Evolutionary conservation across 2,797 vertebrate genomes (phyloP), one percentile per base, ranked within the genome.

Genomic region (Neosalanx taihuensis): DNA sequence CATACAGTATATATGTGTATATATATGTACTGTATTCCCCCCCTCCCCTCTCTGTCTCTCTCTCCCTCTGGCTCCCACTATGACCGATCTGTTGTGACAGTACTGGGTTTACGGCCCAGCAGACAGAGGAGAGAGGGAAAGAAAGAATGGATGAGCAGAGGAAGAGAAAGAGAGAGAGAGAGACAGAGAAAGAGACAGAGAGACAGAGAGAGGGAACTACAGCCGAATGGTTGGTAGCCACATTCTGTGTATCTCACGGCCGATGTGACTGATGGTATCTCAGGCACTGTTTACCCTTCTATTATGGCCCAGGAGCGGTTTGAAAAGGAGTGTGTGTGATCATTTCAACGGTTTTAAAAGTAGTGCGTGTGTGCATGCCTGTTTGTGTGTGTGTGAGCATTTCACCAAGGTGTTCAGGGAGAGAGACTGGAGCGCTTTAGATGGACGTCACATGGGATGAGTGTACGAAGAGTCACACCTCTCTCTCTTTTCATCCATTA

Each of bases 61-160:
- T 60, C 57, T 26, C 20, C 58, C 58, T 33, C 61, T 89, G 86
- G 87, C 86, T 75, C 18, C 0, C 12, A 72, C 71, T 82, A 68
- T 90, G 89, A 91, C 64, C 30, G 82, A 91, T 89, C 77, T 74
- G 67, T 79, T 81, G 81, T 89, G 89, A 89, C 90, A 89, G 86
- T 80, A 85, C 86, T 89, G 84, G 86, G 88, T 89, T 88, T 84
- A 81, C 80, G 88, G 80, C 80, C 15, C 86, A 76, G 84, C 85
- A 69, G 87, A 78, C 80, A 80, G 83, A 76, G 75, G 81, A 80
- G 83, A 76, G 75, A 59, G 51, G 33, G 51, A 58, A 53, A 18
- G 56, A 59, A 58, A 59, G 31, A 67, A 35, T 69, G 41, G 30
- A 46, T 13, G 46, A 33, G n/a, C 4, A 31, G 76, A 12, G 51